A percentile compares a stretch with the other conserved stretches of the same genome.
Conservation (phyloP, 2,797 vertebrate genomes). For the Orestias chungarensis region DNA sequence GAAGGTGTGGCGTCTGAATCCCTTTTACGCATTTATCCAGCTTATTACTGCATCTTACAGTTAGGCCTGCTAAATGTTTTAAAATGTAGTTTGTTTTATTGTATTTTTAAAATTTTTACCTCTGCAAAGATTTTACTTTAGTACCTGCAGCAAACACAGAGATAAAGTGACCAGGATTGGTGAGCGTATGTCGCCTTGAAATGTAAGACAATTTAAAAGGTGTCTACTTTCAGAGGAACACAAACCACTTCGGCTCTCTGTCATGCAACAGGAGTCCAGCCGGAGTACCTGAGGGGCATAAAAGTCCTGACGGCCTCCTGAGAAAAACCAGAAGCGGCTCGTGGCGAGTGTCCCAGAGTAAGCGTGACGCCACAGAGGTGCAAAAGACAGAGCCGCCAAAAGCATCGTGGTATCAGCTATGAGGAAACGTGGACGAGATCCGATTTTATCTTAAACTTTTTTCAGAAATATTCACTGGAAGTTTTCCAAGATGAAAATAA, state of each 20-base stretch:
- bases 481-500: background rate
- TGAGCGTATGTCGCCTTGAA: constrained; percentile 68
- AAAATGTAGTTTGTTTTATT: background rate
- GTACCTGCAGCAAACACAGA: constrained; percentile 65
- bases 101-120: too few relatives aligned
- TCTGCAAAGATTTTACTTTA: background rate
- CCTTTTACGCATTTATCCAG: background rate
- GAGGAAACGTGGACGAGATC: constrained; percentile 3
- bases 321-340: constrained; percentile 48
- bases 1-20: background rate
- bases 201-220: constrained; percentile 78
- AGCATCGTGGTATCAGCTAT: constrained; percentile 4
- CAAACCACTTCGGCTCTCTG: constrained; percentile 71
- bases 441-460: constrained; percentile 16
- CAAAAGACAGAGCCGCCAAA: constrained; percentile 19
- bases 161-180: constrained; percentile 78
- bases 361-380: constrained; percentile 29
- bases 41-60: background rate
- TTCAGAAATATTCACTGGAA: background rate
- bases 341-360: constrained; percentile 35
- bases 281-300: constrained; percentile 52
- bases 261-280: constrained; percentile 72
- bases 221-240: constrained; percentile 80
- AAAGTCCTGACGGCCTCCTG: constrained; percentile 51
- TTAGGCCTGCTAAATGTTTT: background rate